Conservation (phyloP, 2,888 invertebrate species). For the Ophonus ardosiacus region DNA sequence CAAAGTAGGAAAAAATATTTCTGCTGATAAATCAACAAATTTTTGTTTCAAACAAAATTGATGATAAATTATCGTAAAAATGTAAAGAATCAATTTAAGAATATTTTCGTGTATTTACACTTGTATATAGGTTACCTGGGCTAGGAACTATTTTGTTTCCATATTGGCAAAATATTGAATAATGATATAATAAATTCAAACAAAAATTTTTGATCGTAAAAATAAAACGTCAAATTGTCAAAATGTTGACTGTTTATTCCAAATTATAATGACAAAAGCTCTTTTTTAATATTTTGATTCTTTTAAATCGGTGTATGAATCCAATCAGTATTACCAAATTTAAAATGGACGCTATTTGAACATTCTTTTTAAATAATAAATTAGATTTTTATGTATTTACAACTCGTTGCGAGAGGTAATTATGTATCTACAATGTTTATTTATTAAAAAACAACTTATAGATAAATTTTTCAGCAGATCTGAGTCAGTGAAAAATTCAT, state of each 20-base stretch:
- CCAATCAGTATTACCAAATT: slow-evolving; percentile 26
- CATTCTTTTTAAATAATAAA: slow-evolving; percentile 8
- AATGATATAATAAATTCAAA: slow-evolving; percentile 14
- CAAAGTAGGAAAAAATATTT: slow-evolving; percentile 33
- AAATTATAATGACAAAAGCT: not conserved
- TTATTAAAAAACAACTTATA: slow-evolving; percentile 12
- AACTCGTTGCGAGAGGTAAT: slow-evolving; percentile 18
- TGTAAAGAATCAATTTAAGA: not conserved
- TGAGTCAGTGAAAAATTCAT: slow-evolving; percentile 20
- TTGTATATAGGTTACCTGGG: not conserved
- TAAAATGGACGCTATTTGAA: not conserved
- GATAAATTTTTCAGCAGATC: slow-evolving; percentile 2
- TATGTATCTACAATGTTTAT: slow-evolving; percentile 1
- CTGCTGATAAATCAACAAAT: slow-evolving; percentile 28
- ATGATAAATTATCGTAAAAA: slow-evolving; percentile 2
- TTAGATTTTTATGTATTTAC: not conserved
- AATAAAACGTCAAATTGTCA: slow-evolving; percentile 23
- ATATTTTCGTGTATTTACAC: not conserved
- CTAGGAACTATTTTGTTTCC: slow-evolving; percentile 31
- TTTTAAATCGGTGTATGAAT: not conserved
- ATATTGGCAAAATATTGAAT: slow-evolving; percentile 21
- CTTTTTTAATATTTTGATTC: not conserved
- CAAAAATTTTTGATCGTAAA: slow-evolving; percentile 8
- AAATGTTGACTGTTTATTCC: not conserved
- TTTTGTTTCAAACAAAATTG: slow-evolving; percentile 29